Evolutionary conservation across 64 coral and sea anemone genomes (phyloP), one percentile per base, ranked within the genome.

Genomic region (Montipora cactus): DNA sequence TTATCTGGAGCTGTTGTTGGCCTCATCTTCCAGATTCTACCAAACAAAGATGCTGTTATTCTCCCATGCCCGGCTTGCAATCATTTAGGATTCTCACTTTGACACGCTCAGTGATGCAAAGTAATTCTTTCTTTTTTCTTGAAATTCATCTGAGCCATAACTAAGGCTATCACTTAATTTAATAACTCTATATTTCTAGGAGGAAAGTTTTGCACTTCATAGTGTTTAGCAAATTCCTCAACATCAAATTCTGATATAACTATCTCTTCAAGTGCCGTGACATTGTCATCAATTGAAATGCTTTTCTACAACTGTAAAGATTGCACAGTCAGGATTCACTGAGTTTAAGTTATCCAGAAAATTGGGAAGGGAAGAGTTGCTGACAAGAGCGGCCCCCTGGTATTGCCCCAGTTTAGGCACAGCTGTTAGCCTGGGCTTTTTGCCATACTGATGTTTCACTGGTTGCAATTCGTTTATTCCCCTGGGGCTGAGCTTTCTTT

Each of bases 21-120:
- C 61, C 84, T 44, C 70, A 67, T 87, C 48, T 87, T 74, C 1
- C 37, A 20, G 21, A 69, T 44, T 70, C 23, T 23, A 71, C 84
- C 84, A 87, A 87, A 87, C 62, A 72, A 25, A 9, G 84, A 74
- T 71, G 64, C 64, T 71, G 84, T 69, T 68, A 87, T 44, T 87
- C 84, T 87, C 70, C 70, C 70, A 49, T 73, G 6, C 50, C 84
- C 28, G 64, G 64, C 84, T 47, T 68, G 19, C 64, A 87, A 73
- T 37, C 84, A 87, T 52, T 87, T 87, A 76, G 74, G 74, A 76
- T 76, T 76, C 18, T 23, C 74, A 76, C 74, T 76, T 76, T 76
- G 44, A 11, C 44, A 74, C 21, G 18, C n/a, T 8, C 28, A 74
- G n/a, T 74, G 71, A 74, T 23, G 53, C 5, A 57, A 57, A 57